These are phyloP conservation scores for Ericerus pela DNA, from an alignment of 1,140 invertebrate species.

Conservation along the genomic window DNA sequence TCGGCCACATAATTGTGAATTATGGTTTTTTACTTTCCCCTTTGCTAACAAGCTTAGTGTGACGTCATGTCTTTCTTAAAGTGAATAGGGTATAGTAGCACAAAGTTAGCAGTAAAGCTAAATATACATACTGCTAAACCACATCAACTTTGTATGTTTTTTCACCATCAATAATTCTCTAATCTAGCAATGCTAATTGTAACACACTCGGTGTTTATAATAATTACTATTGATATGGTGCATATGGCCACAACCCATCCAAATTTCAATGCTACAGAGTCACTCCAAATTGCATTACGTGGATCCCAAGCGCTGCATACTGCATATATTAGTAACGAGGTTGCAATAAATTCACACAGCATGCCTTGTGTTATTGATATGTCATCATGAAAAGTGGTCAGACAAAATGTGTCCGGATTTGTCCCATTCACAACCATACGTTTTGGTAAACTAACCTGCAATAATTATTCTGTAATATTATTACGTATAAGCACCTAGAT, in stretches of 20 bases:
- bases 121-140: no score
- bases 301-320: slow-evolving; percentile 48
- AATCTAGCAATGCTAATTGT: no score
- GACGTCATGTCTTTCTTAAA: no score
- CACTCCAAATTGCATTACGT: slow-evolving; percentile 38
- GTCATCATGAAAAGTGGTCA: slow-evolving; percentile 37
- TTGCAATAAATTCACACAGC: slow-evolving; percentile 41
- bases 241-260: slow-evolving; percentile 44
- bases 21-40: no score
- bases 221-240: slow-evolving; percentile 38
- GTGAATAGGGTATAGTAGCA: no score
- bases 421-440: no score
- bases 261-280: slow-evolving; percentile 44
- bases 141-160: no score
- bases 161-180: no score
- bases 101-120: no score
- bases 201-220: neutral
- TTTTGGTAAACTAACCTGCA: neutral
- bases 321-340: slow-evolving; percentile 41
- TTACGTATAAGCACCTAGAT: slow-evolving; percentile 9
- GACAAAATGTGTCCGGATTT: slow-evolving; percentile 38
- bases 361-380: slow-evolving; percentile 34
- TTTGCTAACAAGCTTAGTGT: no score
- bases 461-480: slow-evolving; percentile 7
- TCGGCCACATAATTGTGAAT: no score